Evolutionary conservation across 2,797 vertebrate genomes (phyloP).

Genomic region (Etheostoma nigrum): DNA sequence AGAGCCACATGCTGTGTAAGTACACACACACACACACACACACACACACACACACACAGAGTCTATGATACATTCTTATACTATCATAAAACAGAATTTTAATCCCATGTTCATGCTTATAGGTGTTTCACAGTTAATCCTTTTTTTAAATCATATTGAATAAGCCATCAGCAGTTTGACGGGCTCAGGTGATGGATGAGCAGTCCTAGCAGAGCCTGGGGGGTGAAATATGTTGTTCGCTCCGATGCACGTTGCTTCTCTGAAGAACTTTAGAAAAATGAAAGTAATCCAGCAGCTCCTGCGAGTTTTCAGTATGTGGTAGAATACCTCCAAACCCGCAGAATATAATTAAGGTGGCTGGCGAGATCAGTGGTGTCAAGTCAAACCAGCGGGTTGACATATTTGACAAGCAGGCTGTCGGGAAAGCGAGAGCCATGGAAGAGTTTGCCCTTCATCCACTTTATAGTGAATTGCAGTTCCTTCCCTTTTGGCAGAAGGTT

Average conservation of each 20-base stretch:
- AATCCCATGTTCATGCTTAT: constrained; percentile 18
- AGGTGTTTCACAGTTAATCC: constrained; percentile 43
- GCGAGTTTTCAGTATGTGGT: constrained; percentile 36
- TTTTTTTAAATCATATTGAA: constrained; percentile 42
- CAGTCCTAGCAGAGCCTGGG: constrained; percentile 42
- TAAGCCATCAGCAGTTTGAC: constrained; percentile 56
- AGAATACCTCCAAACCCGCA: constrained; percentile 58
- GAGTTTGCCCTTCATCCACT: constrained; percentile 66
- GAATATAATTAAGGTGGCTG: constrained; percentile 65
- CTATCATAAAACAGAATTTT: constrained; percentile 36
- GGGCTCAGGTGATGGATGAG: constrained; percentile 64
- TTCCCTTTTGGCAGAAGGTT: constrained; percentile 55
- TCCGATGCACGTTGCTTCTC: constrained; percentile 39
- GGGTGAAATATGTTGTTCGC: constrained; percentile 64
- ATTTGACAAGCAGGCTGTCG: constrained; percentile 67
- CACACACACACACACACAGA: constrained; percentile 23
- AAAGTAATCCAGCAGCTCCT: constrained; percentile 57
- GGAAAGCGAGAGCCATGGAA: constrained; percentile 34
- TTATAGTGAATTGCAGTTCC: constrained; percentile 59
- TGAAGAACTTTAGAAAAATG: constrained; percentile 56
- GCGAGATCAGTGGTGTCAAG: constrained; percentile 61
- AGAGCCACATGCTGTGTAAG: constrained; percentile 98
- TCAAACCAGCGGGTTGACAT: constrained; percentile 47
- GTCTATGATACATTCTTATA: not conserved
- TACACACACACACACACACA: constrained; percentile 59